Percentiles rank a stretch among this genome's conserved stretches.
Conservation (phyloP, 2,797 vertebrate genomes). For the Bufotes viridis region DNA sequence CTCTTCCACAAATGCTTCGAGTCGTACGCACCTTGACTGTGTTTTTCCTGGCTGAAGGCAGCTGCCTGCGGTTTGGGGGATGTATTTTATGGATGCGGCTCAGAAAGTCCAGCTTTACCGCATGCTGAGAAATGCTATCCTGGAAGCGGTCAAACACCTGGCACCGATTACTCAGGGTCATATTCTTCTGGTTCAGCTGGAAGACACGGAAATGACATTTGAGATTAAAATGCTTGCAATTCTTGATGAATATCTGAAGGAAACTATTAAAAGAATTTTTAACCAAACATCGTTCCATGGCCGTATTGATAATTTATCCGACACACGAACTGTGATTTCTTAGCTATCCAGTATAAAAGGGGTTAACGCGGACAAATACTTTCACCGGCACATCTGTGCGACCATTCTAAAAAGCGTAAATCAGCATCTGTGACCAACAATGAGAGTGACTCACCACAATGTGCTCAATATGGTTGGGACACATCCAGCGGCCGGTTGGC, state of each 20-base stretch:
- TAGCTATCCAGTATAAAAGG: background rate
- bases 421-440: background rate
- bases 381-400: no score
- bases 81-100: constrained; percentile 89
- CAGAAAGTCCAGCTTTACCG: constrained; percentile 93
- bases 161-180: constrained; percentile 92
- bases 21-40: constrained; percentile 83
- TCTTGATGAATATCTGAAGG: background rate
- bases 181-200: constrained; percentile 90
- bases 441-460: constrained; percentile 83
- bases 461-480: constrained; percentile 96
- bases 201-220: constrained; percentile 54
- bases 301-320: background rate
- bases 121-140: constrained; percentile 92
- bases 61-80: constrained; percentile 82
- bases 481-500: constrained; percentile 98
- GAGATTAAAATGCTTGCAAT: background rate
- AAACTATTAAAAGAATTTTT: background rate
- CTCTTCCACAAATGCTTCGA: background rate
- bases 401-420: background rate
- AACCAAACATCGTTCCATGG: no score
- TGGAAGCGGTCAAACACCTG: constrained; percentile 96
- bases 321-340: background rate
- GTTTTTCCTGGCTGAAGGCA: constrained; percentile 84
- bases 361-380: background rate